A percentile compares a stretch with the other conserved stretches of the same genome.
Conservation (phyloP, 1,140 invertebrate species). For the Bombus superbus region DNA sequence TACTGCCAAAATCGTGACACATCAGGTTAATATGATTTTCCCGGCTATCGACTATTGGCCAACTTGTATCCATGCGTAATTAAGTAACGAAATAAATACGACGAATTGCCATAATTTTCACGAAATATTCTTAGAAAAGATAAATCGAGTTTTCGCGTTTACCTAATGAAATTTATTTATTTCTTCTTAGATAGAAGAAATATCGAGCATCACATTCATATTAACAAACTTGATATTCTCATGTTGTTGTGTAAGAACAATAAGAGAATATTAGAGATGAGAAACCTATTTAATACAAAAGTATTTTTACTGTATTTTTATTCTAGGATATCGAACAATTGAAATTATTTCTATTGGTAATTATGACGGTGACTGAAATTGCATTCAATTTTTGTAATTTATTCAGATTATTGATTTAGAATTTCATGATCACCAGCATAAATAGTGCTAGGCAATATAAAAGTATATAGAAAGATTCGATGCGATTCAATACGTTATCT, state of each 20-base stretch:
- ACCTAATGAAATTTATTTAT: neutral
- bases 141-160: neutral
- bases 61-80: neutral
- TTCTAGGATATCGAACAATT: neutral
- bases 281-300: neutral
- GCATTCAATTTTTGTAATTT: neutral
- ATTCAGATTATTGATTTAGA: neutral
- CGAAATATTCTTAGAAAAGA: neutral
- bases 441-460: neutral
- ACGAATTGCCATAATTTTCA: neutral
- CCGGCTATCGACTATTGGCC: neutral
- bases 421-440: neutral
- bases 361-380: neutral
- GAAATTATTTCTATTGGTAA: no score
- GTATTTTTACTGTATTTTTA: neutral
- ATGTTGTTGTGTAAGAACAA: neutral
- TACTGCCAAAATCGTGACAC: neutral
- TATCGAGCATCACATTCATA: neutral
- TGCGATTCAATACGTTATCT: slow-evolving; percentile 26
- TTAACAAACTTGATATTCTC: neutral
- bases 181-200: neutral
- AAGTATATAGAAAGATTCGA: slow-evolving; percentile 6
- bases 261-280: neutral
- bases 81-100: neutral
- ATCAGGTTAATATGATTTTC: neutral